Evolutionary conservation across 2,888 invertebrate genomes (phyloP).

Genomic region (Zaprionus bogoriensis): DNA sequence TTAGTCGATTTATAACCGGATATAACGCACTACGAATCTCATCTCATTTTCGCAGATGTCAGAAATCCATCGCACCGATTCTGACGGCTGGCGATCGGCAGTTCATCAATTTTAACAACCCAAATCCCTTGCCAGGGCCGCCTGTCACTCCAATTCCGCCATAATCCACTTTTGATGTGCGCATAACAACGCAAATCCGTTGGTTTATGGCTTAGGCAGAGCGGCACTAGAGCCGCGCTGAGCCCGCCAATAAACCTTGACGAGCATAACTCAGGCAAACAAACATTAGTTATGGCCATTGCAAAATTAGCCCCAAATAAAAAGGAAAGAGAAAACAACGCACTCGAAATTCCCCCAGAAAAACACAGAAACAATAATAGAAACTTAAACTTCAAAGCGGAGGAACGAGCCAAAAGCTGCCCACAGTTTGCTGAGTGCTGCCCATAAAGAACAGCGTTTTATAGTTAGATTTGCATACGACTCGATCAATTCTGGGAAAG

Average conservation of each 20-base stretch:
- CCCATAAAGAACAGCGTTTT: slow-evolving; percentile 64
- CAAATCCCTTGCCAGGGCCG: slow-evolving; percentile 32
- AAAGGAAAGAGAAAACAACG: slow-evolving; percentile 24
- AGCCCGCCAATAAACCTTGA: slow-evolving; percentile 44
- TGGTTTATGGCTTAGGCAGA: slow-evolving; percentile 41
- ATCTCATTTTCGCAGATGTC: slow-evolving; percentile 3
- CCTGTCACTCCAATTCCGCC: slow-evolving; percentile 32
- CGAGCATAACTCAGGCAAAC: slow-evolving; percentile 20
- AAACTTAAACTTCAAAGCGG: slow-evolving; percentile 21
- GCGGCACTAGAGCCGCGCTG: no score
- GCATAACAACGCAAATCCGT: slow-evolving; percentile 50
- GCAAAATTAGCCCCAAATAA: slow-evolving; percentile 45
- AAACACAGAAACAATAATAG: slow-evolving; percentile 8
- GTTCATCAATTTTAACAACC: slow-evolving; percentile 26
- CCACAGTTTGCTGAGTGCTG: slow-evolving; percentile 26
- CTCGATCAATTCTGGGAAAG: slow-evolving; percentile 47
- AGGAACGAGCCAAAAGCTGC: slow-evolving; percentile 1
- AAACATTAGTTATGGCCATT: slow-evolving; percentile 31
- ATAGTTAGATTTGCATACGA: slow-evolving; percentile 36
- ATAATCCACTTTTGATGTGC: slow-evolving; percentile 43
- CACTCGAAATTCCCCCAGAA: slow-evolving; percentile 6
- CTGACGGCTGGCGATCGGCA: slow-evolving; percentile 6
- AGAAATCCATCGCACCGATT: neutral
- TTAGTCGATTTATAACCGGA: no score
- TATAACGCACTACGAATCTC: neutral